Conservation (phyloP, 1,140 invertebrate genomes). For the Anadara kagoshimensis region DNA sequence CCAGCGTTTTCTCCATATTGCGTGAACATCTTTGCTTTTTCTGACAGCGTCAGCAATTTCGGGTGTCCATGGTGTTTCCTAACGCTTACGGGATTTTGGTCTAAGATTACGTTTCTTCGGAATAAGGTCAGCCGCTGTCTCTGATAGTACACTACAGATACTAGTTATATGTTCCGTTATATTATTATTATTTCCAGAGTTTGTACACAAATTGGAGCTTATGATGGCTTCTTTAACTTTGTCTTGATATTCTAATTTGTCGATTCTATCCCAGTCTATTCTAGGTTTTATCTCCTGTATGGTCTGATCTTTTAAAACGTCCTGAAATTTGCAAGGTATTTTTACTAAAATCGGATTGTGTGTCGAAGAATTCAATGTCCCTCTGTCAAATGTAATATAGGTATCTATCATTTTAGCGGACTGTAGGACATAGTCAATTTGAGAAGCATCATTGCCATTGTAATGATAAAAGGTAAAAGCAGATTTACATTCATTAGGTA, state of each 20-base stretch:
- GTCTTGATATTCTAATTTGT: background rate
- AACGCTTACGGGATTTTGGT: background rate
- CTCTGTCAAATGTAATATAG: too few relatives aligned
- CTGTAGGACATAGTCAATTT: constrained; percentile 13
- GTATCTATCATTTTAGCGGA: too few relatives aligned
- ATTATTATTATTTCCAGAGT: background rate
- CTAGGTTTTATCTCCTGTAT: background rate
- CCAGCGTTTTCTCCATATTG: constrained; percentile 3
- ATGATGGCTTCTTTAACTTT: too few relatives aligned
- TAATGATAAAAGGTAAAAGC: constrained; percentile 14
- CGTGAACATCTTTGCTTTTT: background rate
- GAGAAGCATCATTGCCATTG: background rate
- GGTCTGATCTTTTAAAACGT: background rate
- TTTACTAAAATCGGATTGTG: too few relatives aligned
- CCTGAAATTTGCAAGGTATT: too few relatives aligned
- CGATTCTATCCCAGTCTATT: background rate
- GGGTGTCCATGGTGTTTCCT: background rate
- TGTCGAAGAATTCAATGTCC: too few relatives aligned
- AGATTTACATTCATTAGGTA: too few relatives aligned
- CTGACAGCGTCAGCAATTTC: background rate
- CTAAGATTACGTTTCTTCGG: too few relatives aligned
- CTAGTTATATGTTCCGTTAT: background rate
- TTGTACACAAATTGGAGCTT: too few relatives aligned
- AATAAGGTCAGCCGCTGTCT: background rate
- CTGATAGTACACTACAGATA: background rate